Conservation (phyloP, 2,113 vertebrate species). For the Pedetes capensis region DNA sequence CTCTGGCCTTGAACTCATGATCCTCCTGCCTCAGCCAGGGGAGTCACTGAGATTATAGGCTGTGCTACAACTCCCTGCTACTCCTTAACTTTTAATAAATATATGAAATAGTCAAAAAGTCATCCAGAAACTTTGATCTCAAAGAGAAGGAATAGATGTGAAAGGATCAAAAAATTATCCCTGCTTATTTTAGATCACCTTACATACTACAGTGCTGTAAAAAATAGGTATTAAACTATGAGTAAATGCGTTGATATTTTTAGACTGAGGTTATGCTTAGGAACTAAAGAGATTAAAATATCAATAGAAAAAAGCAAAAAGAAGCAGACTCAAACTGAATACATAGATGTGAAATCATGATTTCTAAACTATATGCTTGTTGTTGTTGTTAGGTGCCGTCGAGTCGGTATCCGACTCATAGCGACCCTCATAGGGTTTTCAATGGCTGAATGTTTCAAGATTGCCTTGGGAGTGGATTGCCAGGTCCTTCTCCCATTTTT, state of each 20-base stretch:
- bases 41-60: too few relatives aligned
- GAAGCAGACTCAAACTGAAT: background rate
- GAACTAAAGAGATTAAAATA: background rate
- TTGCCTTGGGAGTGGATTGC: too few relatives aligned
- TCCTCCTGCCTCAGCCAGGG: too few relatives aligned
- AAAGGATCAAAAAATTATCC: background rate
- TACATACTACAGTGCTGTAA: background rate
- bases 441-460: too few relatives aligned
- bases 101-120: background rate
- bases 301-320: background rate
- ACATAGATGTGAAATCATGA: background rate
- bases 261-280: background rate
- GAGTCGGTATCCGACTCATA: too few relatives aligned
- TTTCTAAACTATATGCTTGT: background rate
- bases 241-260: background rate
- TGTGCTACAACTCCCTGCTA: too few relatives aligned
- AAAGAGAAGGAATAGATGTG: background rate
- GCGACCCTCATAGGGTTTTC: too few relatives aligned
- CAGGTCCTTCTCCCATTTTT: too few relatives aligned
- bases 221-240: background rate
- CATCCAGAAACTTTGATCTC: background rate
- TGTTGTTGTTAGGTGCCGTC: background rate
- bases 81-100: background rate
- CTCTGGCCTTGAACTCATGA: too few relatives aligned
- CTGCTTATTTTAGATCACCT: background rate